phyloP scores from a whole-genome alignment of 1,140 invertebrate genomes.

The Philotrypesis tridentata region DNA sequence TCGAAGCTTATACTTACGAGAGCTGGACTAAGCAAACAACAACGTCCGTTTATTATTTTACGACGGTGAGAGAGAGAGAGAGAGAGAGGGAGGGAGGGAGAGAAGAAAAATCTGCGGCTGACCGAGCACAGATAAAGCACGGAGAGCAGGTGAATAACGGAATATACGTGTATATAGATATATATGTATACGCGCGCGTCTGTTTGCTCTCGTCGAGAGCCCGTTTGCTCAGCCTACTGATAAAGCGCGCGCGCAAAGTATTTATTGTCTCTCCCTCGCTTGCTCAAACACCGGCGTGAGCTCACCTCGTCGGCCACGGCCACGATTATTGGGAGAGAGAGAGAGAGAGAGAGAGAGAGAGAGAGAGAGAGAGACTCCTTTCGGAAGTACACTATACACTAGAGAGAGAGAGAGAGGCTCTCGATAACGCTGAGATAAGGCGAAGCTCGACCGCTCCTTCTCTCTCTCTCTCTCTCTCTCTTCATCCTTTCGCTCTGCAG shows the following conservation, averaged over 20 bases:
- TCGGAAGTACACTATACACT: no score
- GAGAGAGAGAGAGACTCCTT: conserved; percentile 12
- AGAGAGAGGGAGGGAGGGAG: background rate
- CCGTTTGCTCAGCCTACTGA: conserved; percentile 36
- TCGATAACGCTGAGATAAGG: background rate
- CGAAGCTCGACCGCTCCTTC: conserved; percentile 33
- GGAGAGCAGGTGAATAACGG: conserved; percentile 43
- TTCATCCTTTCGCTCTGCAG: background rate
- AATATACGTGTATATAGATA: background rate
- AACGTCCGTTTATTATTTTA: conserved; percentile 44
- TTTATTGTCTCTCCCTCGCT: conserved; percentile 35
- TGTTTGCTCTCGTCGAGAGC: conserved; percentile 9
- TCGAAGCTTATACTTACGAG: no score
- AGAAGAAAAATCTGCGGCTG: conserved; percentile 38
- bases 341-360: no score
- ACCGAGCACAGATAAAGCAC: conserved; percentile 40
- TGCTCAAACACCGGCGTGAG: conserved; percentile 43
- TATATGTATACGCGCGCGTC: background rate
- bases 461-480: no score
- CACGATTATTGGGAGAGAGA: no score
- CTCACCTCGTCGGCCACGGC: no score
- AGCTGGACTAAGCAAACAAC: conserved; percentile 25
- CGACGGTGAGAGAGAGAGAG: background rate
- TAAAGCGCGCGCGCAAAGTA: conserved; percentile 39
- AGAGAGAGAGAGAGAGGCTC: background rate